phyloP scores from a whole-genome alignment of 2,888 invertebrate genomes.

The Drosophila phalerata region DNA sequence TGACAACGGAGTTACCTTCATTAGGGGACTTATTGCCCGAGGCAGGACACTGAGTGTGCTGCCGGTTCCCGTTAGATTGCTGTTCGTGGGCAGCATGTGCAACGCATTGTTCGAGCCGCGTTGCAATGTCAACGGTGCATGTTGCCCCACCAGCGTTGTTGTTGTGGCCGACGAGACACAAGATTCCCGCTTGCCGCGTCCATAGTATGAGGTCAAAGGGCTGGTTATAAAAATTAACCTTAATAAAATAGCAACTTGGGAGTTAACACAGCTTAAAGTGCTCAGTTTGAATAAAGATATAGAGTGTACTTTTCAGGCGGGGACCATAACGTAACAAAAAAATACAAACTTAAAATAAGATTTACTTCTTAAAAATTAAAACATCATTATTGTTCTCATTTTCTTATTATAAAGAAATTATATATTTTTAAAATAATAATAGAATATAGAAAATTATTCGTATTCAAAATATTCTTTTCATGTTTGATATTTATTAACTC shows the following conservation, averaged over 20 bases:
- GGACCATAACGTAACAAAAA: background rate
- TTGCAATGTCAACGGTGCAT: conserved; percentile 80
- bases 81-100: conserved; percentile 80
- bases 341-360: too few relatives aligned
- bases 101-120: conserved; percentile 85
- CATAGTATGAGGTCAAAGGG: conserved; percentile 88
- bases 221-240: conserved; percentile 83
- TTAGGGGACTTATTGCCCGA: conserved; percentile 84
- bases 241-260: conserved; percentile 28
- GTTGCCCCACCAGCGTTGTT: conserved; percentile 89
- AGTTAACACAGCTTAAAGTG: conserved; percentile 9
- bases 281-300: background rate
- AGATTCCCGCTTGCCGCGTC: conserved; percentile 90
- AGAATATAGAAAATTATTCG: too few relatives aligned
- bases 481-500: too few relatives aligned
- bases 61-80: conserved; percentile 53
- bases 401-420: too few relatives aligned
- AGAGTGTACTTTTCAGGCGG: background rate
- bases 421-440: too few relatives aligned
- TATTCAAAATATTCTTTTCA: too few relatives aligned
- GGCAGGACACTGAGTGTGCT: conserved; percentile 80
- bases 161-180: conserved; percentile 93
- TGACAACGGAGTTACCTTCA: conserved; percentile 79
- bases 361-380: too few relatives aligned
- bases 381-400: too few relatives aligned